Conservation (phyloP, 35 echinoderm and acorn worm genomes). For the Strongylocentrotus purpuratus region DNA sequence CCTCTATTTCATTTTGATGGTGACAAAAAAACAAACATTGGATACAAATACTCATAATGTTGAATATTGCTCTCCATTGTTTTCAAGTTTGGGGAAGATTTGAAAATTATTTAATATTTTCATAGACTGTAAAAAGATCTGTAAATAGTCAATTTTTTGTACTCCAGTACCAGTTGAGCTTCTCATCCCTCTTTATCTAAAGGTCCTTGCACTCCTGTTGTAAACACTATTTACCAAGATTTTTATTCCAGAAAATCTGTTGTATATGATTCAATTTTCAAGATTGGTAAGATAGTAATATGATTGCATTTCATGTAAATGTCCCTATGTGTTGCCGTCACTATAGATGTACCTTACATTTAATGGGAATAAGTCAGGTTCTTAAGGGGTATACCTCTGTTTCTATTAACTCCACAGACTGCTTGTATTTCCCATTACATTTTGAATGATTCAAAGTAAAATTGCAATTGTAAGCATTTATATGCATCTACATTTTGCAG, state of each 20-base stretch:
- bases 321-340: neutral
- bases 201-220: neutral
- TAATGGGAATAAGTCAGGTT: no score
- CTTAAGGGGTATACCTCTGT: no score
- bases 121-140: conserved; percentile 3
- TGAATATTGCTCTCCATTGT: neutral
- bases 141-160: conserved; percentile 13
- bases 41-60: neutral
- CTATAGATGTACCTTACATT: no score
- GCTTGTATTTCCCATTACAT: no score
- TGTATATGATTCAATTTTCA: neutral
- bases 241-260: neutral
- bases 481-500: no score
- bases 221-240: neutral
- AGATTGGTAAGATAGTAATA: neutral
- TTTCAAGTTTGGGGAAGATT: neutral
- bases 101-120: neutral
- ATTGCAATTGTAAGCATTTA: no score
- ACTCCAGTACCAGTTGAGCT: neutral
- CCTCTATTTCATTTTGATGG: neutral
- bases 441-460: no score
- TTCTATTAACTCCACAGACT: no score
- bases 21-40: neutral
- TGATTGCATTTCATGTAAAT: neutral
- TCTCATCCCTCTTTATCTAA: neutral